phyloP scores from a whole-genome alignment of 1,140 invertebrate species.

The Drosophila pandora region DNA sequence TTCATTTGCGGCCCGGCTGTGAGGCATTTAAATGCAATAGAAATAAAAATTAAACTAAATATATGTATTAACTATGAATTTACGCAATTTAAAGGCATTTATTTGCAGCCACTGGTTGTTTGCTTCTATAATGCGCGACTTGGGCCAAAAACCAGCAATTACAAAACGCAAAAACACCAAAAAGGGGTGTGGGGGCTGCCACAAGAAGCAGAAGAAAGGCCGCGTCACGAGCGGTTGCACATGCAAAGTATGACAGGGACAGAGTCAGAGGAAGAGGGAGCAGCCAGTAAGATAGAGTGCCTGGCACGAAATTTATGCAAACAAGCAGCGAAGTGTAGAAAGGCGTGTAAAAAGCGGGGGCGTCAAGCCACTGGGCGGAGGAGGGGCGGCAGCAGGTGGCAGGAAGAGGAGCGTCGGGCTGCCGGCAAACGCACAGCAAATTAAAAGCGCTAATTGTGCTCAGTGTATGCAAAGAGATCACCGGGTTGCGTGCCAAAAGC shows the following conservation, averaged over 20 bases:
- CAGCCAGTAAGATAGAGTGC: constrained; percentile 19
- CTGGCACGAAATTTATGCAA: constrained; percentile 78
- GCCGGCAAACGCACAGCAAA: constrained; percentile 51
- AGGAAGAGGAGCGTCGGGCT: constrained; percentile 2
- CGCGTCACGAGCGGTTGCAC: constrained; percentile 71
- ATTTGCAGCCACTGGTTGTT: constrained; percentile 33
- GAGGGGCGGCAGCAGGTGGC: not conserved
- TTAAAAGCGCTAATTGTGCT: constrained; percentile 69
- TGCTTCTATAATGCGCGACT: constrained; percentile 54
- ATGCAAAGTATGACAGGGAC: constrained; percentile 60
- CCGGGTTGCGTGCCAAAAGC: constrained; percentile 56
- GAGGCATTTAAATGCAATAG: constrained; percentile 62
- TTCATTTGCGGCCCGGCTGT: constrained; percentile 35
- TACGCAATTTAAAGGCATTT: constrained; percentile 46
- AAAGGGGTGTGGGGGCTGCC: not conserved
- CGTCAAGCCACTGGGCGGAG: constrained; percentile 7
- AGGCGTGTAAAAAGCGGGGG: constrained; percentile 65
- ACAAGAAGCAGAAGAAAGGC: constrained; percentile 3
- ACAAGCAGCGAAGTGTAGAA: constrained; percentile 81
- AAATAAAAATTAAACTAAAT: constrained; percentile 61
- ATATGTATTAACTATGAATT: constrained; percentile 42
- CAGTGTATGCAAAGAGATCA: constrained; percentile 58
- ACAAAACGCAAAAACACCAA: constrained; percentile 52
- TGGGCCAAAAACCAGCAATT: constrained; percentile 71
- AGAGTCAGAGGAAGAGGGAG: not conserved